Evolutionary conservation across 2,113 vertebrate genomes (phyloP).

Genomic region (Cynocephalus volans): DNA sequence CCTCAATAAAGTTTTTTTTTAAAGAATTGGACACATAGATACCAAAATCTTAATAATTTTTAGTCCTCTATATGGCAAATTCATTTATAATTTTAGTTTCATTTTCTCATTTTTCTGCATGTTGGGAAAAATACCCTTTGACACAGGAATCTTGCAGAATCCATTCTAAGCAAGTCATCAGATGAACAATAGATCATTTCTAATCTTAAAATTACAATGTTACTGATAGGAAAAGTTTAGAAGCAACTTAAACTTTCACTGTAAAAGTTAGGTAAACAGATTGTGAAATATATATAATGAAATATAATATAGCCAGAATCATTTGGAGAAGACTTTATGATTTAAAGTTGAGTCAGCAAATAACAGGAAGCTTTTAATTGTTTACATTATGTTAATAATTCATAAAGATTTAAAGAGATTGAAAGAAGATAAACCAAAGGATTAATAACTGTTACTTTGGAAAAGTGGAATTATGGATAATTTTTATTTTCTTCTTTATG

Average conservation of each 20-base stretch:
- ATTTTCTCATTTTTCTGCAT: conserved; percentile 18
- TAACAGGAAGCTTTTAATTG: not conserved
- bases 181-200: not conserved
- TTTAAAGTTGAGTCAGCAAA: conserved; percentile 25
- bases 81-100: not conserved
- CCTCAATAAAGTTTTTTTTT: not conserved
- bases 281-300: conserved; percentile 1
- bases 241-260: not conserved
- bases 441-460: not conserved
- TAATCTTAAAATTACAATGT: not conserved
- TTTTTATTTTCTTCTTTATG: conserved; percentile 43
- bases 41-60: not conserved
- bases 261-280: not conserved
- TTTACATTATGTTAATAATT: not conserved
- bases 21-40: not conserved
- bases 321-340: not conserved
- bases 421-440: not conserved
- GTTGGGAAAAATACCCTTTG: not conserved
- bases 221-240: conserved; percentile 19
- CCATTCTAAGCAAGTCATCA: not conserved
- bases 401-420: conserved; percentile 35
- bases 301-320: not conserved
- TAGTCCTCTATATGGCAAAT: not conserved
- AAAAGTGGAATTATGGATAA: not conserved
- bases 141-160: not conserved